Conservation (phyloP, 2,797 vertebrate genomes). For the Coracias cyanogaster region DNA sequence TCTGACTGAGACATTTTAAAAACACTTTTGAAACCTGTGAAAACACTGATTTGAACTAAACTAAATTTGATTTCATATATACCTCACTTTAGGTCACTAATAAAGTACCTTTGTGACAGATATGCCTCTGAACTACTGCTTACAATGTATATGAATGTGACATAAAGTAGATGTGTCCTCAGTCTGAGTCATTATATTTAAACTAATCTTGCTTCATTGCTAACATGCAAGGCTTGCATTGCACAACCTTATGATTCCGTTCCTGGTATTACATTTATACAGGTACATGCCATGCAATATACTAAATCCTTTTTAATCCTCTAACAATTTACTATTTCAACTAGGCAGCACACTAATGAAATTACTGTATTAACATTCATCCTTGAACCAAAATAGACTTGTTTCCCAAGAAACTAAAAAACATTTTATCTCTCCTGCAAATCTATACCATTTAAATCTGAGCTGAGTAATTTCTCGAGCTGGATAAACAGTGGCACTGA, state of each 20-base stretch:
- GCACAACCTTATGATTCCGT: background rate
- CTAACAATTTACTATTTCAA: constrained; percentile 21
- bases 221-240: background rate
- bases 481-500: background rate
- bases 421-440: background rate
- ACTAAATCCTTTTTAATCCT: constrained; percentile 44
- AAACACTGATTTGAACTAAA: background rate
- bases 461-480: background rate
- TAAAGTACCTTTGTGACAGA: background rate
- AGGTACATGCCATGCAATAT: background rate
- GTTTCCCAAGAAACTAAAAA: background rate
- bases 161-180: background rate
- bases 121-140: background rate
- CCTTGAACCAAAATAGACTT: background rate
- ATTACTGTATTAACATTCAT: background rate
- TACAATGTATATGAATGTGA: background rate
- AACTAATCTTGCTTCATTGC: constrained; percentile 7
- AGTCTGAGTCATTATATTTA: background rate
- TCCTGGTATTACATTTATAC: background rate
- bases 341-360: background rate
- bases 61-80: background rate
- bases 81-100: background rate
- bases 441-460: background rate
- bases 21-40: background rate
- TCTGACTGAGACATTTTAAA: background rate